A percentile compares a stretch with the other conserved stretches of the same genome.
phyloP scores from a whole-genome alignment of 2,113 vertebrate genomes.

The Candoia aspera region DNA sequence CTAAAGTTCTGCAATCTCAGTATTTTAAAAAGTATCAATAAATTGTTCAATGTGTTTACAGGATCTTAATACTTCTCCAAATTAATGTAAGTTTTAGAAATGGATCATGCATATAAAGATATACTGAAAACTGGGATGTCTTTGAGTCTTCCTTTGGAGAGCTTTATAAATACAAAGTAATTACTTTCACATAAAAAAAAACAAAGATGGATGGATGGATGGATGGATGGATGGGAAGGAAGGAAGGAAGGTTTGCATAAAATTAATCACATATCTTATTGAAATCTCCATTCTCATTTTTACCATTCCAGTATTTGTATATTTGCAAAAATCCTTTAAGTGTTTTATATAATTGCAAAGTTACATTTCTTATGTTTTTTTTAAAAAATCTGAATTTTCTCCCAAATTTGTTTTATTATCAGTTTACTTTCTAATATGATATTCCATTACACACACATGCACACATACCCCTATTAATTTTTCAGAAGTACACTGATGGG shows the following conservation, averaged over 20 bases:
- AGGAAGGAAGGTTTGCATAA: not conserved
- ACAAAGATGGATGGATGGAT: not conserved
- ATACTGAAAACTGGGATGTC: not conserved
- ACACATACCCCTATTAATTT: not conserved
- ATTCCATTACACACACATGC: not conserved
- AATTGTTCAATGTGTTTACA: not conserved
- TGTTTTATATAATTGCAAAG: not conserved
- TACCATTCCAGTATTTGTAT: not conserved
- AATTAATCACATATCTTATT: not conserved
- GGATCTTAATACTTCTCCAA: not conserved
- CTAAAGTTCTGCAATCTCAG: not conserved
- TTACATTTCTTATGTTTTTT: not conserved
- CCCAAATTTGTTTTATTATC: not conserved
- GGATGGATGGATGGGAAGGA: too few relatives aligned
- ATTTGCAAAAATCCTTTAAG: not conserved
- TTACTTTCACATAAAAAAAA: not conserved
- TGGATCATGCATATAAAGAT: not conserved
- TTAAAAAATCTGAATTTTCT: not conserved
- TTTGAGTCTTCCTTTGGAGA: not conserved
- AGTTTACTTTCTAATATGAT: not conserved
- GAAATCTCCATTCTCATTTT: not conserved
- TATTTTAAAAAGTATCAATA: not conserved
- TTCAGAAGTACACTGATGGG: not conserved
- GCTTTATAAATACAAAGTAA: not conserved
- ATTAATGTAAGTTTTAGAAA: not conserved